phyloP scores from a whole-genome alignment of 2,888 invertebrate species.

The Plebejus argus region DNA sequence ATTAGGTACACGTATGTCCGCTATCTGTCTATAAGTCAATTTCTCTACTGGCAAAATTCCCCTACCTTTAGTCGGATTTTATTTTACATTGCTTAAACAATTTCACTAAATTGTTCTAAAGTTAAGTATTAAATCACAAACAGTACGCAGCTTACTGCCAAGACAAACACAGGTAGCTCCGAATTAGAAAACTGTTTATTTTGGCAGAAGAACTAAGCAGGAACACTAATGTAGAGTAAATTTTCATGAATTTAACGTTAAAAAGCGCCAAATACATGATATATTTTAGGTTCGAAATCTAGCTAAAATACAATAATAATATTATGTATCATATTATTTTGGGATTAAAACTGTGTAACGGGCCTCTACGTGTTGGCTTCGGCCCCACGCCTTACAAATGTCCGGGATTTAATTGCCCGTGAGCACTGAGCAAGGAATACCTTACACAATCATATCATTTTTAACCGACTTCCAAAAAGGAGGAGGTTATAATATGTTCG shows the following conservation, averaged over 20 bases:
- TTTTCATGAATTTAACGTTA: conserved; percentile 10
- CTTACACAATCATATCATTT: too few species aligned
- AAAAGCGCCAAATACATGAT: background rate
- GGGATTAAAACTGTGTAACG: too few species aligned
- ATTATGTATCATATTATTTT: too few species aligned
- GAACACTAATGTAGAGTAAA: conserved; percentile 35
- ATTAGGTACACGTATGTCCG: too few species aligned
- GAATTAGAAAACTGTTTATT: conserved; percentile 43
- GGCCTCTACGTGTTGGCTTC: too few species aligned
- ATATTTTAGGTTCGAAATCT: background rate
- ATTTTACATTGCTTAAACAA: conserved; percentile 19
- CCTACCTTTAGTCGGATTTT: background rate
- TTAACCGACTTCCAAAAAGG: too few species aligned
- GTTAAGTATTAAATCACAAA: conserved; percentile 31
- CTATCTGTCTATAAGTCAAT: too few species aligned
- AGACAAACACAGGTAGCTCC: conserved; percentile 39
- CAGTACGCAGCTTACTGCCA: conserved; percentile 35
- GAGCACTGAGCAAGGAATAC: too few species aligned
- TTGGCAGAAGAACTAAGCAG: conserved; percentile 40
- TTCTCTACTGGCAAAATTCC: too few species aligned
- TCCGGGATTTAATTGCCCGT: too few species aligned
- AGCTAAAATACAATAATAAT: background rate
- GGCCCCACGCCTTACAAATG: too few species aligned
- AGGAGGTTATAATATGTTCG: too few species aligned
- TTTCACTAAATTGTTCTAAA: conserved; percentile 32